These are phyloP conservation scores for Coronaproctus castanopsis DNA, from an alignment of 2,888 invertebrate species.

Conservation along the genomic window DNA sequence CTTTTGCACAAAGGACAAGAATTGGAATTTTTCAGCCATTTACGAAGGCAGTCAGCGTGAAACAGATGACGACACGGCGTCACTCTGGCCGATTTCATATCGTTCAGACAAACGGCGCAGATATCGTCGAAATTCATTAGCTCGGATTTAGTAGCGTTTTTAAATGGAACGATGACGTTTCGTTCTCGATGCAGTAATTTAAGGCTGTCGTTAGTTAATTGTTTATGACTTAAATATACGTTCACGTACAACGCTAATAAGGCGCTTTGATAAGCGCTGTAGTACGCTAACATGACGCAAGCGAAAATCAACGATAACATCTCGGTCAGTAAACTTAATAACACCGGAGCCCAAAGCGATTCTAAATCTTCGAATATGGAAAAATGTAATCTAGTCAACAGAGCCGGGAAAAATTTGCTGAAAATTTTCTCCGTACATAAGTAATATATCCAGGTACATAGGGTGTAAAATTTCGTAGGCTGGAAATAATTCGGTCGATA, in stretches of 20 bases:
- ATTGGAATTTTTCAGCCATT: constrained; percentile 46
- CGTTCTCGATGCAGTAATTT: constrained; percentile 37
- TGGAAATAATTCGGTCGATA: constrained; percentile 46
- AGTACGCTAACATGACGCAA: constrained; percentile 31
- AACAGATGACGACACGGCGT: constrained; percentile 63
- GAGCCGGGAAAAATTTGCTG: constrained; percentile 39
- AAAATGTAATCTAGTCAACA: constrained; percentile 36
- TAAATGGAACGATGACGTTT: constrained; percentile 30
- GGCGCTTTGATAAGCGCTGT: constrained; percentile 33
- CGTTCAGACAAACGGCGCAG: constrained; percentile 52
- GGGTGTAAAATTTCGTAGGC: constrained; percentile 43
- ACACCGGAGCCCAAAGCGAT: constrained; percentile 42
- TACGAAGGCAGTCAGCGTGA: constrained; percentile 53
- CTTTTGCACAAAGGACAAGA: constrained; percentile 53
- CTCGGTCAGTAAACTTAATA: constrained; percentile 39
- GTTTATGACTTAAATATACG: constrained; percentile 42
- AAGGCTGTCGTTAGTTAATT: constrained; percentile 28
- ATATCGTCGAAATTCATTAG: constrained; percentile 49
- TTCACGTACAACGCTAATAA: constrained; percentile 40
- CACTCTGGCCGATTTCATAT: constrained; percentile 47
- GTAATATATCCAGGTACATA: constrained; percentile 46
- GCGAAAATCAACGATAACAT: constrained; percentile 35
- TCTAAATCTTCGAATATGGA: constrained; percentile 50
- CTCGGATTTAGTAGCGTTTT: constrained; percentile 41
- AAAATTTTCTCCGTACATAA: constrained; percentile 50